A percentile compares a stretch with the other conserved stretches of the same genome.
Evolutionary conservation across 2,113 vertebrate species (phyloP).

Genomic region (Nansenia antarctica): DNA sequence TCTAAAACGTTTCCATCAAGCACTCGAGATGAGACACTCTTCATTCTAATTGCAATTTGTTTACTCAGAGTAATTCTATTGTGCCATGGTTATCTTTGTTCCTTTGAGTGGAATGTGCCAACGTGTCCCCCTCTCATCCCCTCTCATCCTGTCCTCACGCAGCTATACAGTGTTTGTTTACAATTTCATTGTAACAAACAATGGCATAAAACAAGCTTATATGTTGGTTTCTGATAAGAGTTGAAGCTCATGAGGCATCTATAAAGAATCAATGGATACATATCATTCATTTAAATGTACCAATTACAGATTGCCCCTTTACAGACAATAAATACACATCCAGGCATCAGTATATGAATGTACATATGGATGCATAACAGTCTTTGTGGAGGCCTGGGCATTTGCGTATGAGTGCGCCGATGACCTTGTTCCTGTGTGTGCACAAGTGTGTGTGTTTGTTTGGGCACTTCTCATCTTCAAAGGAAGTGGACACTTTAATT

Average conservation of each 20-base stretch:
- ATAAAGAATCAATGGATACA: too few relatives aligned
- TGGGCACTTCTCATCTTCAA: constrained; percentile 70
- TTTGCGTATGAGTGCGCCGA: constrained; percentile 15
- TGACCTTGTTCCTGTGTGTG: constrained; percentile 17
- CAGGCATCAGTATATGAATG: too few relatives aligned
- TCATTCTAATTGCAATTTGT: constrained; percentile 15
- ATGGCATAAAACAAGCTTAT: background rate
- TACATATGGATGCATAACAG: constrained; percentile 6
- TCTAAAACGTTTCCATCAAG: background rate
- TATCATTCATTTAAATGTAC: background rate
- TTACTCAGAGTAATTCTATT: constrained; percentile 23
- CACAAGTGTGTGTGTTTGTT: constrained; percentile 43
- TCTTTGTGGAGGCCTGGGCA: background rate
- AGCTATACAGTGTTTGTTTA: too few relatives aligned
- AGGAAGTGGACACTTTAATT: constrained; percentile 75
- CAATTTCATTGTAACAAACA: too few relatives aligned
- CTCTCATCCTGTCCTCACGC: background rate
- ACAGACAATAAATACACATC: background rate
- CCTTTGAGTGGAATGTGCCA: background rate
- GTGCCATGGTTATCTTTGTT: background rate
- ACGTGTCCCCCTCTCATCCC: background rate
- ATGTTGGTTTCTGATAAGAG: too few relatives aligned
- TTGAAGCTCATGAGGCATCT: too few relatives aligned
- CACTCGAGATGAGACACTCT: background rate
- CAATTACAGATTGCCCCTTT: background rate